These are phyloP conservation scores for Paradoxurus hermaphroditus DNA, from an alignment of 2,113 vertebrate genomes.

Conservation along the genomic window DNA sequence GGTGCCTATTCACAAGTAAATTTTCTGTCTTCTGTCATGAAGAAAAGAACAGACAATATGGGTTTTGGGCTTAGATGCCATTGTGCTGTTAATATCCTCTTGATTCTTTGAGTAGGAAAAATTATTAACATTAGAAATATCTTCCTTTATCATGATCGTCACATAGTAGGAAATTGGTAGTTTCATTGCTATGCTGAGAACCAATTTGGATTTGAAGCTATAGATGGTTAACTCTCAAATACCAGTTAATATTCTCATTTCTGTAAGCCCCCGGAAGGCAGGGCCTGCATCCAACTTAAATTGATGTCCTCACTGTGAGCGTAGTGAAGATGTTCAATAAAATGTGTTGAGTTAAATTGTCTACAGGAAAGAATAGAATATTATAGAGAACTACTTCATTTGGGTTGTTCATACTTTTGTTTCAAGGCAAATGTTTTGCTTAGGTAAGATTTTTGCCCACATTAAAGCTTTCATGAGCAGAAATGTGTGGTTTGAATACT, in stretches of 20 bases:
- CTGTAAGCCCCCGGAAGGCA: constrained; percentile 6
- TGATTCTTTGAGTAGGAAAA: background rate
- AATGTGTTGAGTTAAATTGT: background rate
- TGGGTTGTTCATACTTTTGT: constrained; percentile 37
- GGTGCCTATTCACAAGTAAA: background rate
- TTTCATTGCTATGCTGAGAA: background rate
- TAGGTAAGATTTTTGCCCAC: constrained; percentile 15
- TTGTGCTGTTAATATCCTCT: background rate
- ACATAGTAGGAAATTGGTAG: background rate
- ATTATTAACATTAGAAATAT: background rate
- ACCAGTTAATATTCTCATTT: background rate
- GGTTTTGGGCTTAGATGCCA: background rate
- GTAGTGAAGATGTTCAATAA: background rate
- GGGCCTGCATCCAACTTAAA: background rate
- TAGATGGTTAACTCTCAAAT: constrained; percentile 7
- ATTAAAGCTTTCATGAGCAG: constrained; percentile 6
- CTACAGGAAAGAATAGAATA: constrained; percentile 23
- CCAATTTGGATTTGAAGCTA: constrained; percentile 1
- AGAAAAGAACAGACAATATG: constrained; percentile 25
- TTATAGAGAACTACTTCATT: constrained; percentile 24
- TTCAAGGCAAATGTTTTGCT: constrained; percentile 54
- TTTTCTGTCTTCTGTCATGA: constrained; percentile 32
- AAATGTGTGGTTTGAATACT: constrained; percentile 23
- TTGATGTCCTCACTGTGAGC: background rate
- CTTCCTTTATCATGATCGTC: background rate